A percentile compares a stretch with the other conserved stretches of the same genome.
phyloP scores from a whole-genome alignment of 2,113 vertebrate species.

The Proterorhinus semilunaris region DNA sequence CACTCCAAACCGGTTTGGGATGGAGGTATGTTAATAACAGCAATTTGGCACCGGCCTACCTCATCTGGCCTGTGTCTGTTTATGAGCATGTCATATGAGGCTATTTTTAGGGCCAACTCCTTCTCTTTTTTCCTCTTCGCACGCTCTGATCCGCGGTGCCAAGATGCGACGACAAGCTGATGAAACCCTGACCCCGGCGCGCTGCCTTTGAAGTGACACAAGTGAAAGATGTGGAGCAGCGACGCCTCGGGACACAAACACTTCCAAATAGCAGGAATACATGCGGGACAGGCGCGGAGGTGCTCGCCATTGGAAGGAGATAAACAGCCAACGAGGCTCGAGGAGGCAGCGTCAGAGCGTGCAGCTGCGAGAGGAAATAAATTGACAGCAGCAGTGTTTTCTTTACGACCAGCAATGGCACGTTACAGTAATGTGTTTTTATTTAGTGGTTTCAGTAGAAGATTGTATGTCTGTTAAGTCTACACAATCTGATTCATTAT shows the following conservation, averaged over 20 bases:
- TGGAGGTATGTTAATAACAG: conserved; percentile 64
- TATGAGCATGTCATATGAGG: conserved; percentile 38
- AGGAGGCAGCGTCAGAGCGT: conserved; percentile 1
- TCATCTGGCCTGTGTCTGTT: conserved; percentile 53
- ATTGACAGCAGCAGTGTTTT: too few relatives aligned
- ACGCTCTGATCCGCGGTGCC: conserved; percentile 35
- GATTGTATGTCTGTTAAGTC: too few relatives aligned
- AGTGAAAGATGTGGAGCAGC: conserved; percentile 59
- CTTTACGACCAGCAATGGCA: neutral
- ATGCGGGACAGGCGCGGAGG: conserved; percentile 19
- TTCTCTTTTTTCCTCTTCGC: conserved; percentile 38
- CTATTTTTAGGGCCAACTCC: conserved; percentile 67
- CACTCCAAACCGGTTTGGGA: conserved; percentile 7
- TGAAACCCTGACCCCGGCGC: conserved; percentile 53
- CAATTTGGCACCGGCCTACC: conserved; percentile 52
- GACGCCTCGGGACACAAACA: conserved; percentile 58
- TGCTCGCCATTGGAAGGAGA: conserved; percentile 35
- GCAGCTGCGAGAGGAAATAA: conserved; percentile 5
- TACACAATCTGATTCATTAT: too few relatives aligned
- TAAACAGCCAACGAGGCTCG: conserved; percentile 21
- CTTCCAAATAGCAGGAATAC: conserved; percentile 48
- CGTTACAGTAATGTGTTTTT: neutral
- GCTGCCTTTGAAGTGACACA: conserved; percentile 70
- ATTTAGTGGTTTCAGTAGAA: neutral
- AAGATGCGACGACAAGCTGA: conserved; percentile 50